Evolutionary conservation across 2,113 vertebrate species (phyloP).

Genomic region (Oncorhynchus mykiss): DNA sequence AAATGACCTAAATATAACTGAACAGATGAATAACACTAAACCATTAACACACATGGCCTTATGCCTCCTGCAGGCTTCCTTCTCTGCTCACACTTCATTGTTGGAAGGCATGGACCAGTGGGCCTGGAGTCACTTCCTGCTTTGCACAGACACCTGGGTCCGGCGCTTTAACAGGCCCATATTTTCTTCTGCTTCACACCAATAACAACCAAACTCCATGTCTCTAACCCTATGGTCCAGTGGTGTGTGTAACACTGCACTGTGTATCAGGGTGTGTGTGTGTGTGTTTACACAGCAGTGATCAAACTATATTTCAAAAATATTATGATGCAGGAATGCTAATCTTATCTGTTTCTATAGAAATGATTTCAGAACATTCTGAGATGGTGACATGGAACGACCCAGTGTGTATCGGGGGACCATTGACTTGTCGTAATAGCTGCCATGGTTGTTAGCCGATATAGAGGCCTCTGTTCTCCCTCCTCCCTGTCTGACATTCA

Average conservation of each 20-base stretch:
- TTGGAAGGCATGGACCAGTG: slow-evolving; percentile 43
- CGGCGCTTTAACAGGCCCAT: slow-evolving; percentile 24
- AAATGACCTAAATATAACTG: neutral
- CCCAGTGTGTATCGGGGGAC: neutral
- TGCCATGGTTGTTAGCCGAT: slow-evolving; percentile 51
- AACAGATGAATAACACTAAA: slow-evolving; percentile 13
- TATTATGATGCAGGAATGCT: too few species aligned
- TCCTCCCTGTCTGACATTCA: slow-evolving; percentile 6
- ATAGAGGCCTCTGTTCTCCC: slow-evolving; percentile 55
- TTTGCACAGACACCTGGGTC: slow-evolving; percentile 37
- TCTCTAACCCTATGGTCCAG: slow-evolving; percentile 2
- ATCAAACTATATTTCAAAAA: too few species aligned
- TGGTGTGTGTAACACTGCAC: slow-evolving; percentile 1
- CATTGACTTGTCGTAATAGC: slow-evolving; percentile 47
- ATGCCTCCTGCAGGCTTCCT: slow-evolving; percentile 68
- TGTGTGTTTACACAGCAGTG: neutral
- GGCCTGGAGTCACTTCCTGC: slow-evolving; percentile 62
- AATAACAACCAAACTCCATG: neutral
- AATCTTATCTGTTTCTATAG: too few species aligned
- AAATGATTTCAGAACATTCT: too few species aligned
- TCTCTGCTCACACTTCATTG: slow-evolving; percentile 60
- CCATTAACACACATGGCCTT: neutral
- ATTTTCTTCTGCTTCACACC: slow-evolving; percentile 31
- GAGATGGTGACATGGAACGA: too few species aligned
- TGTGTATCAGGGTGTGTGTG: neutral